Evolutionary conservation across 1,140 invertebrate species (phyloP).

Genomic region (Argopecten irradians): DNA sequence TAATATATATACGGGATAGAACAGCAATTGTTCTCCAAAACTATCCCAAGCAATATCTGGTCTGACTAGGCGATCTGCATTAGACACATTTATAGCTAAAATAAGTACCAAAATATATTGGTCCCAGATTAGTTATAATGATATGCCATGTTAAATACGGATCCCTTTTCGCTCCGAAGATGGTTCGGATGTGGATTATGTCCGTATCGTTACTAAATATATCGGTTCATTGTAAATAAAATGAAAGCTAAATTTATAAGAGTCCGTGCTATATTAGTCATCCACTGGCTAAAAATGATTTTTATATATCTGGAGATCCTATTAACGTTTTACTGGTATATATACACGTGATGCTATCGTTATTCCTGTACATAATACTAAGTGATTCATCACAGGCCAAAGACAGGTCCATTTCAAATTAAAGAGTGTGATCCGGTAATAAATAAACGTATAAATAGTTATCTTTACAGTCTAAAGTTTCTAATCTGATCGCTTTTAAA

Average conservation of each 20-base stretch:
- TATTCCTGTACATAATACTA: not conserved
- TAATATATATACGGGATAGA: not conserved
- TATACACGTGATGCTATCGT: not conserved
- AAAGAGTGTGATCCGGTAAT: not conserved
- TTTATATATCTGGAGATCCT: not conserved
- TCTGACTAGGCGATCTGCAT: not conserved
- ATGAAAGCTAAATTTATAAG: not conserved
- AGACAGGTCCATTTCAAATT: not conserved
- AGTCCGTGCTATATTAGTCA: not conserved
- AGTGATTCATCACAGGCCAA: not conserved
- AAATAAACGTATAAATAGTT: not conserved
- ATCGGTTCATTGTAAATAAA: not conserved
- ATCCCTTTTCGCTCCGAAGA: not conserved
- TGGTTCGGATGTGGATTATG: not conserved
- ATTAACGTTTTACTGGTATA: not conserved
- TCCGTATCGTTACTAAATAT: not conserved
- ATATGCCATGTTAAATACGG: not conserved
- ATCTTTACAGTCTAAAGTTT: not conserved
- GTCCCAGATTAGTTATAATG: not conserved
- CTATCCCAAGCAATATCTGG: not conserved
- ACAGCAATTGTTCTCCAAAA: not conserved
- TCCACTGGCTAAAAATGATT: not conserved
- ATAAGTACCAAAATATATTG: not conserved
- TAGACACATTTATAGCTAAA: not conserved
- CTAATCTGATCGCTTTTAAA: not conserved